These are phyloP conservation scores for Malacoctenus gilli DNA, from an alignment of 2,797 vertebrate species.

Conservation along the genomic window DNA sequence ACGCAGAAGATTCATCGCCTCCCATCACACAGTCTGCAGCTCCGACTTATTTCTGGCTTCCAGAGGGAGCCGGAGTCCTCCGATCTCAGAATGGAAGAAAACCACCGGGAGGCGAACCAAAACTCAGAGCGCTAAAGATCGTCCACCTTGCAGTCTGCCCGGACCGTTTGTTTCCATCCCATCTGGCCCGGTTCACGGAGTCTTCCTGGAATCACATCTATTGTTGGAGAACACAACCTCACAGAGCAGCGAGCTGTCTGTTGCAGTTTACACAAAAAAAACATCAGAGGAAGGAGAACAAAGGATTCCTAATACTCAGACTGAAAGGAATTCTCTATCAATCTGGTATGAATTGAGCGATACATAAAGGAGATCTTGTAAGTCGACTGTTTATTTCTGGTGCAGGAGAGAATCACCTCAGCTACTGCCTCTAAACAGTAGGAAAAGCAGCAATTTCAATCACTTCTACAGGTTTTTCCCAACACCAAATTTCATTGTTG, in stretches of 20 bases:
- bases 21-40: slow-evolving; percentile 15
- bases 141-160: slow-evolving; percentile 33
- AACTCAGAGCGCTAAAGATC: slow-evolving; percentile 19
- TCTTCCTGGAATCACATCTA: slow-evolving; percentile 46
- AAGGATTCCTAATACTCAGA: slow-evolving; percentile 59
- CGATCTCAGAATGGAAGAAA: slow-evolving; percentile 2
- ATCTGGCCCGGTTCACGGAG: slow-evolving; percentile 36
- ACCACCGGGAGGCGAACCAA: slow-evolving; percentile 21
- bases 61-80: slow-evolving; percentile 13
- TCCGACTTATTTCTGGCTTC: slow-evolving; percentile 33
- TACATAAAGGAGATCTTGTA: slow-evolving; percentile 44
- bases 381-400: slow-evolving; percentile 20
- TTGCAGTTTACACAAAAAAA: slow-evolving; percentile 51
- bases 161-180: slow-evolving; percentile 36
- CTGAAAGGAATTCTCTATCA: slow-evolving; percentile 59
- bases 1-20: slow-evolving; percentile 25
- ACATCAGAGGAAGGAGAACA: slow-evolving; percentile 63
- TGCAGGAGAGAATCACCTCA: slow-evolving; percentile 9
- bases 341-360: slow-evolving; percentile 58
- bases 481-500: neutral
- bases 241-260: slow-evolving; percentile 58
- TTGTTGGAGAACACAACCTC: slow-evolving; percentile 41
- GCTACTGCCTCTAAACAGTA: slow-evolving; percentile 31
- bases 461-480: slow-evolving; percentile 2
- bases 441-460: neutral